phyloP scores from a whole-genome alignment of 2,888 invertebrate species.

The Acanthacorydalis orientalis region DNA sequence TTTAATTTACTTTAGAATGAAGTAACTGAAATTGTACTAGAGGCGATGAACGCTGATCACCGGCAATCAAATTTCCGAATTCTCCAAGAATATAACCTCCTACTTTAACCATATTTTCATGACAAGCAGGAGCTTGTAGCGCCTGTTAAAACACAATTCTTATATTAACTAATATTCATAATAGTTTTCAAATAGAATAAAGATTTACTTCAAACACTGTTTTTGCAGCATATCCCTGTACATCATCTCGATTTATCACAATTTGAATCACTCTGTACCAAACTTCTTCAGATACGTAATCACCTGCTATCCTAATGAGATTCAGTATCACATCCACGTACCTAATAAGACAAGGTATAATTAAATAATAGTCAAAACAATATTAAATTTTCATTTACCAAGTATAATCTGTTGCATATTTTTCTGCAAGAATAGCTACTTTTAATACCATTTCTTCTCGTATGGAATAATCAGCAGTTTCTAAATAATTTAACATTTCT shows the following conservation, averaged over 20 bases:
- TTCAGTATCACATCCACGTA: slow-evolving; percentile 94
- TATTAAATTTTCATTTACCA: slow-evolving; percentile 44
- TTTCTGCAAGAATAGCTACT: slow-evolving; percentile 97
- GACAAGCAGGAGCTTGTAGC: slow-evolving; percentile 95
- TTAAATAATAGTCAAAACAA: slow-evolving; percentile 2
- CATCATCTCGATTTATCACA: slow-evolving; percentile 98
- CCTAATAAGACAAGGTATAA: slow-evolving; percentile 17
- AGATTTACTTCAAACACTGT: slow-evolving; percentile 81
- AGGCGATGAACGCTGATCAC: slow-evolving; percentile 93
- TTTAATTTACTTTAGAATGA: slow-evolving; percentile 64
- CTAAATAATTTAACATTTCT: slow-evolving; percentile 97
- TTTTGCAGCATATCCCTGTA: slow-evolving; percentile 98
- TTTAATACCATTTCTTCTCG: slow-evolving; percentile 99
- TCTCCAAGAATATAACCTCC: slow-evolving; percentile 98
- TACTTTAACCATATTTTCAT: slow-evolving; percentile 99
- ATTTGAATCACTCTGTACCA: slow-evolving; percentile 99
- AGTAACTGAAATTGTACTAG: slow-evolving; percentile 93
- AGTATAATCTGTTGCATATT: slow-evolving; percentile 98
- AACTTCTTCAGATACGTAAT: slow-evolving; percentile 98
- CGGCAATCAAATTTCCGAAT: slow-evolving; percentile 98
- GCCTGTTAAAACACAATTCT: slow-evolving; percentile 34
- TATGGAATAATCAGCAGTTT: slow-evolving; percentile 98
- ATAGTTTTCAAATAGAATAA: not conserved
- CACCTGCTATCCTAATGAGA: slow-evolving; percentile 97
- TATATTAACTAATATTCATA: slow-evolving; percentile 3